Percentiles rank a stretch among this genome's conserved stretches.
phyloP scores from a whole-genome alignment of 1,140 invertebrate genomes.

The Reticulitermes speratus region DNA sequence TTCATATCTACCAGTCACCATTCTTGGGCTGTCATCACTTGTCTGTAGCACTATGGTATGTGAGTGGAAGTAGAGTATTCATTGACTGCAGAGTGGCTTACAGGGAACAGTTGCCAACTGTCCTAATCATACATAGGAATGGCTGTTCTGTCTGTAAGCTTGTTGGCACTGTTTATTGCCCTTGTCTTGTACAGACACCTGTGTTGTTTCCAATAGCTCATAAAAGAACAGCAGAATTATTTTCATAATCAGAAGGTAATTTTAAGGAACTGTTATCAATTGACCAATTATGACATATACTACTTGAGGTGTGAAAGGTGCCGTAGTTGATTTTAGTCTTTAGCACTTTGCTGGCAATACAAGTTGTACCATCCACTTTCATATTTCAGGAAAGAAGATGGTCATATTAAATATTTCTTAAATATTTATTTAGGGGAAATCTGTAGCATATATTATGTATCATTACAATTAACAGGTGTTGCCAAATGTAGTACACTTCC shows the following conservation, averaged over 20 bases:
- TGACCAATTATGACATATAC: neutral
- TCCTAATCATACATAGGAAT: neutral
- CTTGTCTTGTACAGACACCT: neutral
- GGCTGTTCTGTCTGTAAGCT: neutral
- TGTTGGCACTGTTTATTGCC: neutral
- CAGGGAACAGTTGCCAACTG: neutral
- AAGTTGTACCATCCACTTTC: neutral
- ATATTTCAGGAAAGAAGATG: neutral
- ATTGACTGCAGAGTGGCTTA: neutral
- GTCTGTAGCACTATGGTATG: neutral
- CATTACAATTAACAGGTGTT: neutral
- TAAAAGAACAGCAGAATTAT: neutral
- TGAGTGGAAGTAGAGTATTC: neutral
- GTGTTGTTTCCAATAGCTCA: neutral
- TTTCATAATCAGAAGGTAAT: neutral
- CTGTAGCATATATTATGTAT: neutral
- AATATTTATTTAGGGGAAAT: constrained; percentile 16
- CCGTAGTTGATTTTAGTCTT: neutral
- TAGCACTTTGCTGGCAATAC: neutral
- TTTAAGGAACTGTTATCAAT: neutral
- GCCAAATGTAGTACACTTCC: constrained; percentile 3
- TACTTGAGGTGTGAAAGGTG: neutral
- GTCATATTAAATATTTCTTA: neutral
- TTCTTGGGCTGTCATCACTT: neutral
- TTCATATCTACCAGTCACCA: neutral